Conservation (phyloP, 2,113 vertebrate genomes). For the Dicrurus megarhynchus region DNA sequence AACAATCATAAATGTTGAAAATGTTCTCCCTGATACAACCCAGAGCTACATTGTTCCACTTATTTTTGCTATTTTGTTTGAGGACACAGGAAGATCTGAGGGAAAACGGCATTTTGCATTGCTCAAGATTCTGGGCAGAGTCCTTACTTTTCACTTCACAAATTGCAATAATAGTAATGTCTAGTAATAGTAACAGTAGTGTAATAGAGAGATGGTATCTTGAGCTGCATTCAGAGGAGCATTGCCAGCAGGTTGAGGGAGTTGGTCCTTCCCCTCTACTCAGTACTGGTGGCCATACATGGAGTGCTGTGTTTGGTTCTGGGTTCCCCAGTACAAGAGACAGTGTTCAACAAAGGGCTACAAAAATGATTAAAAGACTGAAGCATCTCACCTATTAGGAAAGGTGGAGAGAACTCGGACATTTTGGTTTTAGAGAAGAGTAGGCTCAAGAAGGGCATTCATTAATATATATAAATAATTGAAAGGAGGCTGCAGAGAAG, state of each 20-base stretch:
- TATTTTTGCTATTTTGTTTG: neutral
- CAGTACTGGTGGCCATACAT: neutral
- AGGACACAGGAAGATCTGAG: neutral
- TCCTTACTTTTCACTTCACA: neutral
- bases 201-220: neutral
- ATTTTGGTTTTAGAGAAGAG: neutral
- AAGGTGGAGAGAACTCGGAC: neutral
- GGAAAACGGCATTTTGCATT: neutral
- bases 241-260: neutral
- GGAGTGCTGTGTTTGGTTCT: neutral
- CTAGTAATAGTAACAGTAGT: neutral
- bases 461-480: neutral
- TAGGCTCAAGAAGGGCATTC: neutral
- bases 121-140: neutral
- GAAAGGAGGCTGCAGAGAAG: neutral
- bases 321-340: neutral
- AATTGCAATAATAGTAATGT: neutral
- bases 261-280: neutral
- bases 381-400: neutral
- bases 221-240: neutral
- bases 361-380: neutral
- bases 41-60: neutral
- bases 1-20: neutral
- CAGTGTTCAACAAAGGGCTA: neutral
- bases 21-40: neutral